Evolutionary conservation across 2,888 invertebrate species (phyloP), one percentile per base, ranked within the genome.

Genomic region (Byasa hedistus): DNA sequence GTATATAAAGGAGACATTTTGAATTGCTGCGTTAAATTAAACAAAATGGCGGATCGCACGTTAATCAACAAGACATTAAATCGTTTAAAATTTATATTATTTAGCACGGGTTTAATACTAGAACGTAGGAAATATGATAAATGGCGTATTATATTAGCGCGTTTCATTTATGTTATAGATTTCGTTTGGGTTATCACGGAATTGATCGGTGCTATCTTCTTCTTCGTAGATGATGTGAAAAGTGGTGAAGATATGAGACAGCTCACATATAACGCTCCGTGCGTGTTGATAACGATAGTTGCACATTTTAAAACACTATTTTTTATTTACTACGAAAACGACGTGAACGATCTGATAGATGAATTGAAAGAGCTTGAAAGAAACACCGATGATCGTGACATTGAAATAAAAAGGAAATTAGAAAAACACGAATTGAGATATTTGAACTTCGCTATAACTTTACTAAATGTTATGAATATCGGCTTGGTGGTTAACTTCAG

Each of bases 401-500:
- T 68, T 24, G 65, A 69, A 15, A 36, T 24, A 15, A 67, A 64
- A 54, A 60, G 24, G 21, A 69, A 73, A 4, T 74, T 75, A 59
- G 69, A 73, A 57, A 64, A 70, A 19, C 54, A 72, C 21, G 79
- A 81, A 69, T 57, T 63, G 10, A 68, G 32, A 48, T 70, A 70
- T 24, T 51, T 72, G 15, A 61, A 69, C 21, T 21, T 56, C 1
- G 68, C 72, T 15, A 65, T 61, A 21, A 72, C 68, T 32, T 57
- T 71, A 10, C 48, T 71, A 2, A 68, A 70, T 60, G 32, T 70
- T 15, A 64, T 70, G 10, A 81, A 76, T 66, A 71, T 71, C 64
- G 73, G 72, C 19, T 78, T 81, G 75, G 70, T 81, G 17, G 65
- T 78, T 0, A 75, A 78, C 0, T 82, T 81, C 62, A 73, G 75